Conservation (phyloP, 2,113 vertebrate genomes). For the Sakesphorus luctuosus region DNA sequence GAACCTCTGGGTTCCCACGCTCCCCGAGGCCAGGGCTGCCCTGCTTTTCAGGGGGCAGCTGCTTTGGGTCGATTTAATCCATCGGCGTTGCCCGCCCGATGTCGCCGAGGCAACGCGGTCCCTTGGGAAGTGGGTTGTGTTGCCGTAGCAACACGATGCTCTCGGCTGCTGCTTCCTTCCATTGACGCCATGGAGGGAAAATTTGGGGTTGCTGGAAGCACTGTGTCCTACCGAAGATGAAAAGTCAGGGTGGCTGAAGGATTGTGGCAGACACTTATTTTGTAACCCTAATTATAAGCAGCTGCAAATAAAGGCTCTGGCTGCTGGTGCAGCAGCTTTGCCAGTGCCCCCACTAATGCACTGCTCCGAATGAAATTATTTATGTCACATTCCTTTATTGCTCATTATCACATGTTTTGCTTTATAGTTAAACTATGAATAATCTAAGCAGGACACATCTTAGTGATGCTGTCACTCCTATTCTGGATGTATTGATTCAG, state of each 20-base stretch:
- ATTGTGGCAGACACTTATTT: neutral
- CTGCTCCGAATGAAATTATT: slow-evolving; percentile 40
- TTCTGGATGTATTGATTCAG: slow-evolving; percentile 41
- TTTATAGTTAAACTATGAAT: slow-evolving; percentile 46
- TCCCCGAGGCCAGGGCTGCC: neutral
- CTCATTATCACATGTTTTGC: slow-evolving; percentile 45
- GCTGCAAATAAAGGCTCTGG: neutral
- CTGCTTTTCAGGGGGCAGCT: neutral
- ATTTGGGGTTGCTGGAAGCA: neutral
- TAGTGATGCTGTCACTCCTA: slow-evolving; percentile 7
- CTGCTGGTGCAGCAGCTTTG: neutral
- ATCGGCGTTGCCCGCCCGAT: neutral
- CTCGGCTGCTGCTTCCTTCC: neutral
- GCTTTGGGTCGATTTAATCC: neutral
- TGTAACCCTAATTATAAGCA: neutral
- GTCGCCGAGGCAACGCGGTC: slow-evolving; percentile 57
- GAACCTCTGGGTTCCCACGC: neutral
- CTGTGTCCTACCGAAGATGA: neutral
- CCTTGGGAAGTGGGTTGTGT: slow-evolving; percentile 25
- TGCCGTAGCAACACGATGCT: slow-evolving; percentile 45
- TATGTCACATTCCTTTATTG: slow-evolving; percentile 23
- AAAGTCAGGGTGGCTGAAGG: neutral
- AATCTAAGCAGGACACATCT: slow-evolving; percentile 16
- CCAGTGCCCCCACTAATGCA: neutral
- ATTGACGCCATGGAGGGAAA: neutral